Evolutionary conservation across 2,888 invertebrate genomes (phyloP), one percentile per base, ranked within the genome.

Genomic region (Drosophila picticornis): DNA sequence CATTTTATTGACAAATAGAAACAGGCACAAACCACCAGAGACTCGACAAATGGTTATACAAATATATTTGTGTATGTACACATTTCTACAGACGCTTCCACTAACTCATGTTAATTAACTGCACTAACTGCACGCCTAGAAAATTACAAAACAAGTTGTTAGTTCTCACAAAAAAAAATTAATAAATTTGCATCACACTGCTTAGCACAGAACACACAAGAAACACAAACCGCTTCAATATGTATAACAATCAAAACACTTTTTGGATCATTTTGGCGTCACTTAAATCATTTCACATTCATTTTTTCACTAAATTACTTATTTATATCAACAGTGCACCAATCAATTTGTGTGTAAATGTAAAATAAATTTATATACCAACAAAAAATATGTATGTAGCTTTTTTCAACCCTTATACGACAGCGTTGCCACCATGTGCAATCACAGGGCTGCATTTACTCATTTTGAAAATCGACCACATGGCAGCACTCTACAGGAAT

Each of bases 1-100:
- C 60, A 74, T 69, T 74, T 82, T 78, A 82, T 82, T 79, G 27
- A 29, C 51, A 72, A 56, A 25, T 22, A 43, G 43, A 56, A 50
- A 72, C 22, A 55, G 22, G 13, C 58, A 40, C 27, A 75, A 59
- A 55, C 51, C 43, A 62, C 50, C 58, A 53, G n/a, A 46, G 11
- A 31, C 16, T 22, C 5, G 9, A 25, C 19, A 31, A 22, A 19
- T 53, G 46, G 36, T 19, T 36, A 57, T 25, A 50, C 36, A 65
- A n/a, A 40, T n/a, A 62, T 16, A 6, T 27, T 7, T 29, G 19
- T 19, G 29, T 29, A 32, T n/a, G 63, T 10, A 34, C 27, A 29
- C n/a, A 25, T 46, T 19, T 36, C 29, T n/a, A 46, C n/a, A 25
- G 34, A 53, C 13, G 27, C 40, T 27, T 31, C 32, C 13, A 29